These are phyloP conservation scores for Macaria liturata DNA, from an alignment of 2,888 invertebrate genomes.

Conservation along the genomic window DNA sequence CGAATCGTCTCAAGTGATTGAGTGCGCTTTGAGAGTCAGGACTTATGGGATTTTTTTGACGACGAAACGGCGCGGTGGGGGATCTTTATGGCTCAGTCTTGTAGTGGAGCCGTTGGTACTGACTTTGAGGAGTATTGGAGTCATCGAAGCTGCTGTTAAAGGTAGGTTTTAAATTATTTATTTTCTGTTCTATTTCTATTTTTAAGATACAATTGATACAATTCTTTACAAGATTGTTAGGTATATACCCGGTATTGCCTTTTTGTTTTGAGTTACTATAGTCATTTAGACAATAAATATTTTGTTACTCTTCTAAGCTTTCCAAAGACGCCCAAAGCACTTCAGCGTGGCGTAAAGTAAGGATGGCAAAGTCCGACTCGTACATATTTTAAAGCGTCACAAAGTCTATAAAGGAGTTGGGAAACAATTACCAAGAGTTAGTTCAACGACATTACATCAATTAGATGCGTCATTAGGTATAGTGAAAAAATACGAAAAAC, in stretches of 20 bases:
- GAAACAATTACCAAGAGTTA: constrained; percentile 29
- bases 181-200: constrained; percentile 1
- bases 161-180: constrained; percentile 49
- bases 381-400: constrained; percentile 14
- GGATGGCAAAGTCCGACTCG: constrained; percentile 9
- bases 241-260: no score
- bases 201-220: no score
- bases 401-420: constrained; percentile 27
- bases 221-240: no score
- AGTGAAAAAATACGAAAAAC: no score
- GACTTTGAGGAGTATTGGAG: constrained; percentile 62
- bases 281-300: no score
- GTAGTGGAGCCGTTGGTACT: constrained; percentile 66
- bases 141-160: constrained; percentile 70
- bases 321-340: no score
- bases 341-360: no score
- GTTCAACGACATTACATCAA: no score
- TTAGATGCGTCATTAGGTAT: no score
- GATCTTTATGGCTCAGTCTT: constrained; percentile 50
- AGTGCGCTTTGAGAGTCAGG: constrained; percentile 59
- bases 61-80: constrained; percentile 46
- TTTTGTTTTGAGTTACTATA: no score
- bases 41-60: constrained; percentile 71
- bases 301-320: no score
- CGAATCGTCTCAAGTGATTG: constrained; percentile 46